These are phyloP conservation scores for Daphoenositta chrysoptera DNA, from an alignment of 2,113 vertebrate species.

Conservation along the genomic window DNA sequence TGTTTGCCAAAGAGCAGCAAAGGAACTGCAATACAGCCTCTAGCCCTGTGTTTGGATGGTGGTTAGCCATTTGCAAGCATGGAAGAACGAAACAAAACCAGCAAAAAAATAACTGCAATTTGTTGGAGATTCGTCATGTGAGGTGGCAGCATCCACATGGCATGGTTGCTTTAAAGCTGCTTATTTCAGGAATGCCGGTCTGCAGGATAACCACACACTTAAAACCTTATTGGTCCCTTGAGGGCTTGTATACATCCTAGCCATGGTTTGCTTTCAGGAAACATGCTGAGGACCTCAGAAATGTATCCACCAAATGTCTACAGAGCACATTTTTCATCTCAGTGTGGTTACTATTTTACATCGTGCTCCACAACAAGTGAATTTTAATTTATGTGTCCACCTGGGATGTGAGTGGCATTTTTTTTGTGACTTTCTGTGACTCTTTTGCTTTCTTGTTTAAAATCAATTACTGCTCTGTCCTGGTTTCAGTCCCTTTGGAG, in stretches of 20 bases:
- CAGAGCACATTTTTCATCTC: neutral
- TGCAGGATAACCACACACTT: neutral
- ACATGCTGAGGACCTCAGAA: constrained; percentile 2
- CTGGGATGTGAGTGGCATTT: neutral
- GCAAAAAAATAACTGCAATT: neutral
- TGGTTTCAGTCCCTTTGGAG: neutral
- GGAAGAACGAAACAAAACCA: neutral
- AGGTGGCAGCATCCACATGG: neutral
- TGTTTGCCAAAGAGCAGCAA: neutral
- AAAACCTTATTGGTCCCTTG: neutral
- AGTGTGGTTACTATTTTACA: neutral
- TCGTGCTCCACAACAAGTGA: neutral
- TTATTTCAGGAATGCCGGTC: neutral
- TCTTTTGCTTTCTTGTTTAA: neutral
- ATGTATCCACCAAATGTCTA: neutral
- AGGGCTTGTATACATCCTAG: neutral
- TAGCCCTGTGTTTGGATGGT: neutral
- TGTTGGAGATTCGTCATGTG: neutral
- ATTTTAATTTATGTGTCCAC: neutral
- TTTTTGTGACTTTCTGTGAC: neutral
- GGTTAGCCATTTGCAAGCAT: neutral
- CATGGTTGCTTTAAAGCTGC: neutral
- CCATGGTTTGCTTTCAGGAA: neutral
- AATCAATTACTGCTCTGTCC: neutral
- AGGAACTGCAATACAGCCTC: neutral